Conservation (phyloP, 2,797 vertebrate species). For the Choloepus didactylus region DNA sequence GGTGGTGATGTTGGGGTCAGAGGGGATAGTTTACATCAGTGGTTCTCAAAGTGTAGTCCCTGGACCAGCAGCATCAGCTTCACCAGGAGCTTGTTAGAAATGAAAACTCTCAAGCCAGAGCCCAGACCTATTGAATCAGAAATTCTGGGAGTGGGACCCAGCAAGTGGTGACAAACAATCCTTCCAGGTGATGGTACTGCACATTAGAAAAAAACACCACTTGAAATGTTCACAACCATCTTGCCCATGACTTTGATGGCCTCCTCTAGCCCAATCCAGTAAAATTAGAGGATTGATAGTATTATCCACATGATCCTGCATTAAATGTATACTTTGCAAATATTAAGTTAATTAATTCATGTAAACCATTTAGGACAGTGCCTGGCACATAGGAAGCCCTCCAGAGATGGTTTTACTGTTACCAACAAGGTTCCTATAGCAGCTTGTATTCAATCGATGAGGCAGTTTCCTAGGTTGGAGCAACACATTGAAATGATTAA, state of each 20-base stretch:
- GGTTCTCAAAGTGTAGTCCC: background rate
- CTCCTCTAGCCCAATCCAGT: background rate
- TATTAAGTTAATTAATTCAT: background rate
- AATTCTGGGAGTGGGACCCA: background rate
- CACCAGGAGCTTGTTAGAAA: background rate
- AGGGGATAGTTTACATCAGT: background rate
- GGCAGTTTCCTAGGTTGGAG: conserved; percentile 13
- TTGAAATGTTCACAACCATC: background rate
- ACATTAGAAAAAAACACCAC: background rate
- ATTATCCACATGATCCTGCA: background rate
- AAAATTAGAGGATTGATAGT: background rate
- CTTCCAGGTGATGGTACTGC: background rate
- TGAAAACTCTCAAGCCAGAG: background rate
- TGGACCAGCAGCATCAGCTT: background rate
- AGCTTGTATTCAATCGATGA: conserved; percentile 16
- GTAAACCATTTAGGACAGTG: background rate
- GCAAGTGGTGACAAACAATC: background rate
- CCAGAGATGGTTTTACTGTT: background rate
- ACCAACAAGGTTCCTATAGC: background rate
- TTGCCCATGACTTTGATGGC: background rate
- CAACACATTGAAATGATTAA: conserved; percentile 52
- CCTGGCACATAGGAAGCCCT: background rate
- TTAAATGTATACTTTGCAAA: background rate
- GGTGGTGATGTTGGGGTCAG: background rate
- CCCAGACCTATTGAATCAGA: background rate